These are phyloP conservation scores for Nymphicus hollandicus DNA, from an alignment of 2,113 vertebrate species.

Conservation along the genomic window DNA sequence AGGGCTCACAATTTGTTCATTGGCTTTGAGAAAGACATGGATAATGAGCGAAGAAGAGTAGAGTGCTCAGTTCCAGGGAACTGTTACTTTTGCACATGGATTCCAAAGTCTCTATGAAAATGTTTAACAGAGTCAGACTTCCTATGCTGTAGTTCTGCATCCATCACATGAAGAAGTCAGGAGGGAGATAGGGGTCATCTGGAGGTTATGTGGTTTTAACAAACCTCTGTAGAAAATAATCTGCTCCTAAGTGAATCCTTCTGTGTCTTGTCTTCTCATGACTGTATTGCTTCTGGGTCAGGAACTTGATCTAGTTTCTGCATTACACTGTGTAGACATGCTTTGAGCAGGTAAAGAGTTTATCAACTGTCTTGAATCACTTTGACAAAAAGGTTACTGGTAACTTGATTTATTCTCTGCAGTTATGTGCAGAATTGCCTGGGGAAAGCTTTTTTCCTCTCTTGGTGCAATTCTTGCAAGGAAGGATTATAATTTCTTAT, in stretches of 20 bases:
- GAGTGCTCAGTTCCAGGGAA: not conserved
- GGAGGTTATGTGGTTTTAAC: not conserved
- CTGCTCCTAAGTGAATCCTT: not conserved
- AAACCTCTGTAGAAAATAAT: not conserved
- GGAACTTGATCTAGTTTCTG: not conserved
- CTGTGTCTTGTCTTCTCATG: not conserved
- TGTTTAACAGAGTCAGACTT: not conserved
- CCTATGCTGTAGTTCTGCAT: not conserved
- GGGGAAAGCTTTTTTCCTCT: not conserved
- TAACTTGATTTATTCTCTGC: not conserved
- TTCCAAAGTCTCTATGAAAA: not conserved
- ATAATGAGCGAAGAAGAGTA: not conserved
- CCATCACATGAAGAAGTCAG: not conserved
- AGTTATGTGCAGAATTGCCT: not conserved
- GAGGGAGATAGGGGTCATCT: not conserved
- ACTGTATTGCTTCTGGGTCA: not conserved
- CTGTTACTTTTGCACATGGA: fast-evolving
- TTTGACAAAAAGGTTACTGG: not conserved
- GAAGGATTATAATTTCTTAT: not conserved
- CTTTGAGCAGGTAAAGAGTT: not conserved
- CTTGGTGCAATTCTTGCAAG: not conserved
- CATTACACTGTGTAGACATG: not conserved
- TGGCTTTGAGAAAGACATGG: not conserved
- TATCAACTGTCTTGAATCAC: not conserved
- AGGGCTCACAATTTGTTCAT: constrained; percentile 27